Percentiles rank a stretch among this genome's conserved stretches.
Conservation (phyloP, 1,140 invertebrate genomes). For the Rhopalosiphum padi region DNA sequence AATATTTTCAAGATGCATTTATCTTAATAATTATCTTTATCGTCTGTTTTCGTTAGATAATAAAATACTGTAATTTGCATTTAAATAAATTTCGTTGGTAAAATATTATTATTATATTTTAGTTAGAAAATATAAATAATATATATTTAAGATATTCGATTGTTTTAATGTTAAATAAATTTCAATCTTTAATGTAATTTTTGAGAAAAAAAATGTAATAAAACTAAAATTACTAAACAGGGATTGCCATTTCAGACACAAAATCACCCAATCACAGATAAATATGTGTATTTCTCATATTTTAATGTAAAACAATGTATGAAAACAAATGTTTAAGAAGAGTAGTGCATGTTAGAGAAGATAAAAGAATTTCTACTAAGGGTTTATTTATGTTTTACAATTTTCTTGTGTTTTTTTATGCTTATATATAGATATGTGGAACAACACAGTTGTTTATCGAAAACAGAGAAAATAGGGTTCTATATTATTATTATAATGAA, state of each 20-base stretch:
- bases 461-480: not conserved
- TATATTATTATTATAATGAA: constrained; percentile 6
- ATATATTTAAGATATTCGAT: no score
- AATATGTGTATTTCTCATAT: not conserved
- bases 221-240: not conserved
- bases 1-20: not conserved
- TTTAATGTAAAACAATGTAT: not conserved
- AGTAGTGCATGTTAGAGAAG: not conserved
- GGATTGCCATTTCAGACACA: not conserved
- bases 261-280: not conserved
- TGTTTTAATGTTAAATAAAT: not conserved
- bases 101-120: not conserved
- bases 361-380: not conserved
- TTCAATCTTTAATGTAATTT: not conserved
- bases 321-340: not conserved
- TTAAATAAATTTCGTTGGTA: not conserved
- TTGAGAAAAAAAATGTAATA: not conserved
- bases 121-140: not conserved
- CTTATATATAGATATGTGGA: not conserved
- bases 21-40: not conserved
- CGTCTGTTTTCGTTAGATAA: not conserved
- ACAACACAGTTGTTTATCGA: not conserved
- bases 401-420: not conserved
- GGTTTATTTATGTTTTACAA: constrained; percentile 19
- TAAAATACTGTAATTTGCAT: not conserved